Percentiles rank a stretch among this genome's conserved stretches.
phyloP scores from a whole-genome alignment of 2,888 invertebrate species.

The Stenurella melanura region DNA sequence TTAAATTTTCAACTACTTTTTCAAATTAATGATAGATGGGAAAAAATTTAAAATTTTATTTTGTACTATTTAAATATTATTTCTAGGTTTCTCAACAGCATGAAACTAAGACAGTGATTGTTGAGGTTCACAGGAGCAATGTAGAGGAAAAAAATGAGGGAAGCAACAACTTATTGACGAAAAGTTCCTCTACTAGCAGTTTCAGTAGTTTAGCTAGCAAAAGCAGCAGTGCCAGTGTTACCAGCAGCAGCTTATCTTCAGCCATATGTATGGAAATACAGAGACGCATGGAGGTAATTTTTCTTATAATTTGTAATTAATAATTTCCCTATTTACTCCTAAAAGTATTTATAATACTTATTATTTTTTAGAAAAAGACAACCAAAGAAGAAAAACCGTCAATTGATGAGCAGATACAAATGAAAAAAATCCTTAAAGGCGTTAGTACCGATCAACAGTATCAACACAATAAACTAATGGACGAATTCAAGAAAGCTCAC shows the following conservation, averaged over 20 bases:
- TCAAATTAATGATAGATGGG: no score
- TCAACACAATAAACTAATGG: conserved; percentile 87
- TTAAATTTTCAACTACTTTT: no score
- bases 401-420: conserved; percentile 71
- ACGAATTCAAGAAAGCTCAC: conserved; percentile 92
- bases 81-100: conserved; percentile 72
- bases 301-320: neutral
- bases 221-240: conserved; percentile 68
- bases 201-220: conserved; percentile 69
- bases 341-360: neutral
- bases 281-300: conserved; percentile 79
- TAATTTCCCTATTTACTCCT: neutral
- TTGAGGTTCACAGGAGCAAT: conserved; percentile 83
- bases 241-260: conserved; percentile 78
- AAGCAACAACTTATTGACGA: conserved; percentile 61
- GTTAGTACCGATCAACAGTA: conserved; percentile 79
- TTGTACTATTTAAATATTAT: neutral
- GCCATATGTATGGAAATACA: conserved; percentile 83
- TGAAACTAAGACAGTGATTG: conserved; percentile 81
- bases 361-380: conserved; percentile 64
- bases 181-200: conserved; percentile 70
- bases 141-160: conserved; percentile 65
- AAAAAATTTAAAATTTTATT: no score
- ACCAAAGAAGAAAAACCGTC: conserved; percentile 63
- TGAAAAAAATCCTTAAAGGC: conserved; percentile 72